A percentile compares a stretch with the other conserved stretches of the same genome.
phyloP scores from a whole-genome alignment of 2,797 vertebrate genomes.

The Microctenopoma stevenorrisi region DNA sequence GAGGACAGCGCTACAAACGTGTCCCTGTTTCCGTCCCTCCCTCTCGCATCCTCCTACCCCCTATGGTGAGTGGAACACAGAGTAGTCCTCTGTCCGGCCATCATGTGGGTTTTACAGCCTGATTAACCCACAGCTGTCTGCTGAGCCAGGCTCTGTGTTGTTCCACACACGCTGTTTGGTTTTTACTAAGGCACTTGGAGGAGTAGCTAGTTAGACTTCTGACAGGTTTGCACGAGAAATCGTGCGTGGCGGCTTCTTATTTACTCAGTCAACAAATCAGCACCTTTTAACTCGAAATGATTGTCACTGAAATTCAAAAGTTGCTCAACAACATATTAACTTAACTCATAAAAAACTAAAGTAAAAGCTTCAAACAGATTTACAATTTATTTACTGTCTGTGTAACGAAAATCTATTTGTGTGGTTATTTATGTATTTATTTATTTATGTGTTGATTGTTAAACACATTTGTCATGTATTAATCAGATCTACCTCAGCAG shows the following conservation, averaged over 20 bases:
- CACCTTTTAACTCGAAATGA: slow-evolving; percentile 1
- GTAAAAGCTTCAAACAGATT: no score
- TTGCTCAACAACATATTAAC: no score
- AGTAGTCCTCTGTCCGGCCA: slow-evolving; percentile 61
- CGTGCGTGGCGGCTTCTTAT: no score
- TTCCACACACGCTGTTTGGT: slow-evolving; percentile 10
- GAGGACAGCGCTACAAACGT: slow-evolving; percentile 51
- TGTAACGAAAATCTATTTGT: neutral
- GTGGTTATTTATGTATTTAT: neutral
- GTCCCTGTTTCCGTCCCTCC: slow-evolving; percentile 57
- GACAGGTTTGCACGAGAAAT: neutral
- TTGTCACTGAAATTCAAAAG: neutral
- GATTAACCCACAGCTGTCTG: slow-evolving; percentile 59
- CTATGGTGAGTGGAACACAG: slow-evolving; percentile 61
- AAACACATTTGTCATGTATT: neutral
- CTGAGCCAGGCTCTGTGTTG: slow-evolving; percentile 35
- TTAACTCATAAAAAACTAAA: no score
- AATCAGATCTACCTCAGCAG: neutral
- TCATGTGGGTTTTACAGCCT: slow-evolving; percentile 65
- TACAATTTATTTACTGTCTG: no score
- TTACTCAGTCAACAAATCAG: neutral
- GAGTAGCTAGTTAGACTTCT: neutral
- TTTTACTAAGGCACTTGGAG: slow-evolving; percentile 1
- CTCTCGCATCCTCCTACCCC: slow-evolving; percentile 58
- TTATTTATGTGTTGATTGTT: neutral